Evolutionary conservation across 1,140 invertebrate genomes (phyloP), one percentile per base, ranked within the genome.

Genomic region (Ephestia elutella): DNA sequence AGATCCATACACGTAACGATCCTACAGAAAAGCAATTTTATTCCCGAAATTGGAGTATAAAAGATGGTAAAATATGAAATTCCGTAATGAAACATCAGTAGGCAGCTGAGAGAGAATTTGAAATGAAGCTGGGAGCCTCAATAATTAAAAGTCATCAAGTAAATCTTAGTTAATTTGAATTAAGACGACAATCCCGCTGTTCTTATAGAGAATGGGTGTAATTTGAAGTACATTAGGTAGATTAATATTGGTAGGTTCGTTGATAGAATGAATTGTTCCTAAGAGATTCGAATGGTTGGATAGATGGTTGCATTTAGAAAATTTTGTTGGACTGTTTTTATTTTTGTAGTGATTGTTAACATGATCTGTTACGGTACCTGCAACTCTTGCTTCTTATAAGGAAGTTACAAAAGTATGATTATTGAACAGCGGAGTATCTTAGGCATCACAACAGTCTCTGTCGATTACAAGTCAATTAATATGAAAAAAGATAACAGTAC

Each of bases 111-210:
- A 30, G 49, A 54, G 35, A 48, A 25, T 35, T 51, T 21, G 11
- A 15, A 54, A 60, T 54, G 50, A 44, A 53, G 57, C 49, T 7
- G 20, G 28, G 48, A n/a, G 35, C 51, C 55, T 49, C 60, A 55
- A 62, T 58, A 57, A 62, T 62, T 58, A 62, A 54, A 57, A 62
- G 50, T 62, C 60, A 49, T 62, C 44, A 62, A 57, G 50, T 62
- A 57, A 62, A 62, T 62, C 60, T 54, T 55, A 49, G 50, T 55
- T 62, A 62, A 63, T 63, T 59, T 63, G 54, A 63, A 63, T 56
- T 59, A 59, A 63, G 61, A 25, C 60, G 60, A 54, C 57, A 63
- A 63, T 63, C 58, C 49, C 44, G 19, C 51, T 55, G 56, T 58
- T 25, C 49, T 38, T 56, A 49, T 56, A 21, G 53, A 56, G 56